Evolutionary conservation across 92 coral and sea anemone species (phyloP).

Genomic region (Meandrina meandrites): DNA sequence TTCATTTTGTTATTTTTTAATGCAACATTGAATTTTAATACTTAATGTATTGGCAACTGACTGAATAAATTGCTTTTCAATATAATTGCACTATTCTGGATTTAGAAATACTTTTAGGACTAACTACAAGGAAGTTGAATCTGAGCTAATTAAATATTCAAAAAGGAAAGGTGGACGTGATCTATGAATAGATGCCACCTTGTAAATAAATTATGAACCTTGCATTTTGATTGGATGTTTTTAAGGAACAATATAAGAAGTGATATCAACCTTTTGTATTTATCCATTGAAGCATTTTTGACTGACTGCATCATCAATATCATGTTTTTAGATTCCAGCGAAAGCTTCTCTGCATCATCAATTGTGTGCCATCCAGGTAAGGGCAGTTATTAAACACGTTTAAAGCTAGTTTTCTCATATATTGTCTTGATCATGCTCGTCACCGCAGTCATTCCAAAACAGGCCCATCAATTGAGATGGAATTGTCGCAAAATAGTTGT

Average conservation of each 20-base stretch:
- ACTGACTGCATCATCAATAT: not conserved
- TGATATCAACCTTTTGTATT: not conserved
- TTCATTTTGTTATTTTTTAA: not conserved
- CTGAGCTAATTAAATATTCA: not conserved
- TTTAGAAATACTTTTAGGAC: not conserved
- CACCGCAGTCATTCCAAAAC: not conserved
- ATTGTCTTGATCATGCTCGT: not conserved
- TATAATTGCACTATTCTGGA: no score
- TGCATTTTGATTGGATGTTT: not conserved
- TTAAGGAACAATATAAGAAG: not conserved
- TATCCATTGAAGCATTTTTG: not conserved
- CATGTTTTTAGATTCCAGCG: constrained; percentile 21
- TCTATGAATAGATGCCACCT: not conserved
- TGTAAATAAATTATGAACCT: not conserved
- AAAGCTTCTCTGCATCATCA: constrained; percentile 21
- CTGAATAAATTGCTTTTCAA: not conserved
- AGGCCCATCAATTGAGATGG: not conserved
- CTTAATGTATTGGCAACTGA: no score
- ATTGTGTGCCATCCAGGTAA: constrained; percentile 27
- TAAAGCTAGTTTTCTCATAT: no score
- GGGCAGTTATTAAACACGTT: no score
- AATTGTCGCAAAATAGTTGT: not conserved
- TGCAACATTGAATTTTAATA: not conserved
- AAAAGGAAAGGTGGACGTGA: not conserved
- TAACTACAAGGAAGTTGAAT: not conserved